Percentiles rank a stretch among this genome's conserved stretches.
These are phyloP conservation scores for Orestias chungarensis DNA, from an alignment of 2,797 vertebrate genomes.

Conservation along the genomic window DNA sequence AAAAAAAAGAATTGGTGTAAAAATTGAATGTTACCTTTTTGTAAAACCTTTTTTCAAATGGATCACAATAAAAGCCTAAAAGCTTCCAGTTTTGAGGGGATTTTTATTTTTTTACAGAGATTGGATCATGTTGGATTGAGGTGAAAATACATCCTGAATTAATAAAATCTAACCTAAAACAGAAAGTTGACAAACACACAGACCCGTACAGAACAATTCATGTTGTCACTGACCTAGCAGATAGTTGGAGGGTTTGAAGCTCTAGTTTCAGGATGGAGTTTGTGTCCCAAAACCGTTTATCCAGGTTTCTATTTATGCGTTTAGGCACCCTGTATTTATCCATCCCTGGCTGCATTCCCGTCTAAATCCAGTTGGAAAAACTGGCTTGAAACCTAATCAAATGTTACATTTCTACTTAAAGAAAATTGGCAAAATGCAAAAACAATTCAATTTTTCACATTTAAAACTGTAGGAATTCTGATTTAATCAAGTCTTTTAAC, in stretches of 20 bases:
- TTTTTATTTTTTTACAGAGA: neutral
- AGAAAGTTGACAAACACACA: neutral
- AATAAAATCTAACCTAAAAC: neutral
- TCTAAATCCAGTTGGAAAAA: neutral
- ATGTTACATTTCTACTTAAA: neutral
- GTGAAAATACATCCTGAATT: neutral
- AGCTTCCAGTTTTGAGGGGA: slow-evolving; percentile 75
- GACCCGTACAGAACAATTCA: neutral
- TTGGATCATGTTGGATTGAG: neutral
- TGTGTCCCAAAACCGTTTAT: neutral
- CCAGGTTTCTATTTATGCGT: no score
- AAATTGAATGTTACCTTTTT: slow-evolving; percentile 98
- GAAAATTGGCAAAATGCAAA: no score
- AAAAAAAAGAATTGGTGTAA: slow-evolving; percentile 87
- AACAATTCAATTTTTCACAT: neutral
- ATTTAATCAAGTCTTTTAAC: neutral
- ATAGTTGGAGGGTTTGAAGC: neutral
- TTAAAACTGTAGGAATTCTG: neutral
- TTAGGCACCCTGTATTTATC: no score
- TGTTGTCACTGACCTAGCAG: neutral
- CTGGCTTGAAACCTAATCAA: neutral
- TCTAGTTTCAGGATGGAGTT: neutral
- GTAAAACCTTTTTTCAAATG: slow-evolving; percentile 98
- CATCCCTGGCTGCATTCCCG: no score
- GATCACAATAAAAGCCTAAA: slow-evolving; percentile 97